Conservation (phyloP, 2,113 vertebrate species). For the Triplophysa rosa region DNA sequence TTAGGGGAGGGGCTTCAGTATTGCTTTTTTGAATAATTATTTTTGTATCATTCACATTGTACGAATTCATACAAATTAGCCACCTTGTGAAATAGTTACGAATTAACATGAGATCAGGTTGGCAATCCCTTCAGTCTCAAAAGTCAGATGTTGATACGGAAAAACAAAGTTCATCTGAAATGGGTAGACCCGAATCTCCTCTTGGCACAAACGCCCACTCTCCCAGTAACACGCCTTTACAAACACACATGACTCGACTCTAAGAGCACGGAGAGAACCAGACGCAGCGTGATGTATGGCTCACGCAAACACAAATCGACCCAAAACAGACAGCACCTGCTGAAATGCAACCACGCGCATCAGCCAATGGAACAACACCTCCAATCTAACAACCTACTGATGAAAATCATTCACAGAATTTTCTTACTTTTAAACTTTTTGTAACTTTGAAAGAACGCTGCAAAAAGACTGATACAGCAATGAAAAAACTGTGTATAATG, state of each 20-base stretch:
- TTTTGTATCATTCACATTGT: too few species aligned
- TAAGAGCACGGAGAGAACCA: too few species aligned
- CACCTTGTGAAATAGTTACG: too few species aligned
- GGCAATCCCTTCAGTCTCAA: too few species aligned
- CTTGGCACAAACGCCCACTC: not conserved
- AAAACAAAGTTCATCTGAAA: too few species aligned
- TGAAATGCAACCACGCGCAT: not conserved
- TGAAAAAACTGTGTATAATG: constrained; percentile 63
- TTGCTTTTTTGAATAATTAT: too few species aligned
- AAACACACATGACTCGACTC: not conserved
- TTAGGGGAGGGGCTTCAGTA: too few species aligned
- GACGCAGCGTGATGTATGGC: too few species aligned
- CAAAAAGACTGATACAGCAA: not conserved
- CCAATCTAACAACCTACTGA: too few species aligned
- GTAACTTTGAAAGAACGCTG: not conserved
- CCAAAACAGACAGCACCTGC: not conserved
- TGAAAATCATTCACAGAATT: not conserved
- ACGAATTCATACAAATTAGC: too few species aligned
- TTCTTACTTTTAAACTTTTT: not conserved
- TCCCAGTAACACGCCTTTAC: not conserved
- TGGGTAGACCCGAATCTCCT: not conserved
- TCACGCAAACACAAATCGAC: not conserved
- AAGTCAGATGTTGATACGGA: not conserved
- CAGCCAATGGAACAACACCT: too few species aligned
- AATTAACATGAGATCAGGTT: too few species aligned